Percentiles rank a stretch among this genome's conserved stretches.
Evolutionary conservation across 1,140 invertebrate species (phyloP).

Genomic region (Hypothenemus hampei): DNA sequence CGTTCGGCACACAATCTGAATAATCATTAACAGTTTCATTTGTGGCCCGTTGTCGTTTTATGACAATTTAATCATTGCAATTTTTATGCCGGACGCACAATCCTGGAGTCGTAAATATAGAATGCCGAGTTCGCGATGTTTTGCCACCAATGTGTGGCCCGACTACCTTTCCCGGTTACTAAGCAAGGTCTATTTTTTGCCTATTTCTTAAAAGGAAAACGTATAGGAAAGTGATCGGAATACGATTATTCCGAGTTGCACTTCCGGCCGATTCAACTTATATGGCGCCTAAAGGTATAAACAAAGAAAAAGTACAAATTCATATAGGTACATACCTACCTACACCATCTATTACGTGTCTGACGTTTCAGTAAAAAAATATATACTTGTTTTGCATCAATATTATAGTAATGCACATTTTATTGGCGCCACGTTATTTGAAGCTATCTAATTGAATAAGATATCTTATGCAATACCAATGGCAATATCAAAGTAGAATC

Average conservation of each 20-base stretch:
- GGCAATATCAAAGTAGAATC: slow-evolving; percentile 4
- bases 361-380: too few species aligned
- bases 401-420: neutral
- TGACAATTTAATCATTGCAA: slow-evolving; percentile 25
- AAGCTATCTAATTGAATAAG: neutral
- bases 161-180: slow-evolving; percentile 19
- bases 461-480: slow-evolving; percentile 7
- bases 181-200: slow-evolving; percentile 27
- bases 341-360: too few species aligned
- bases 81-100: slow-evolving; percentile 23
- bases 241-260: slow-evolving; percentile 10
- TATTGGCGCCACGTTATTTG: slow-evolving; percentile 6
- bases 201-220: slow-evolving; percentile 25
- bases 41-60: slow-evolving; percentile 21
- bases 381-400: too few species aligned
- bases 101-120: slow-evolving; percentile 17
- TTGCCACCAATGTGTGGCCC: slow-evolving; percentile 22
- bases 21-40: slow-evolving; percentile 24
- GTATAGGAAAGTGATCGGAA: slow-evolving; percentile 9
- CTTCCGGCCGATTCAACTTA: slow-evolving; percentile 3
- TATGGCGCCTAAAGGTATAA: too few species aligned
- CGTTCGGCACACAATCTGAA: slow-evolving; percentile 13
- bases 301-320: too few species aligned
- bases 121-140: slow-evolving; percentile 23
- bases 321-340: too few species aligned